phyloP scores from a whole-genome alignment of 2,113 vertebrate genomes.

The Xyrauchen texanus region DNA sequence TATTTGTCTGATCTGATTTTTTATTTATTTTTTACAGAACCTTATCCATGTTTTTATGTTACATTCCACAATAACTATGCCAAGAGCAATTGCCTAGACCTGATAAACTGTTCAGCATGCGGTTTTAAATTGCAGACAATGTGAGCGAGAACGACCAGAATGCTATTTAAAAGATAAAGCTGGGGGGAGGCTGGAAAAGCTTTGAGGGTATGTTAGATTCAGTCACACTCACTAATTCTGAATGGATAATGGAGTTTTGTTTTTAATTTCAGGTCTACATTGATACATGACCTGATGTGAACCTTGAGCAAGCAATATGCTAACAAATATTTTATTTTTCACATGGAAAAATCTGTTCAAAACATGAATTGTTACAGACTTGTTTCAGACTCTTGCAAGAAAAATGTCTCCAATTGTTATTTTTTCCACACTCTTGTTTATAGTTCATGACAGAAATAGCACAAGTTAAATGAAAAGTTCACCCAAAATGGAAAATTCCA shows the following conservation, averaged over 20 bases:
- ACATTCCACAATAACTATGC: slow-evolving; percentile 38
- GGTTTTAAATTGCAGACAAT: not conserved
- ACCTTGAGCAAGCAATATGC: slow-evolving; percentile 34
- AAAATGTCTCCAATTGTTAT: not conserved
- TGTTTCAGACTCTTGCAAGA: not conserved
- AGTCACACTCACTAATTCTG: slow-evolving; percentile 7
- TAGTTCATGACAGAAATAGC: no score
- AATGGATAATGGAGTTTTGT: slow-evolving; percentile 52
- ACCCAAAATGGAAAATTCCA: no score
- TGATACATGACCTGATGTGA: slow-evolving; percentile 37
- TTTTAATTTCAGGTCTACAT: slow-evolving; percentile 47
- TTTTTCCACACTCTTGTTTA: not conserved
- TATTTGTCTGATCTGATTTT: slow-evolving; percentile 29
- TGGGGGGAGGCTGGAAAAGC: slow-evolving; percentile 15
- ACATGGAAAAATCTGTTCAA: not conserved
- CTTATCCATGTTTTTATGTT: not conserved
- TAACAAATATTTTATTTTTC: slow-evolving; percentile 21
- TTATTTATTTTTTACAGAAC: slow-evolving; percentile 39
- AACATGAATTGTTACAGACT: not conserved
- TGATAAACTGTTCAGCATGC: not conserved
- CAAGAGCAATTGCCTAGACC: not conserved
- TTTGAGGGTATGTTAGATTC: slow-evolving; percentile 29
- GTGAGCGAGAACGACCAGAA: not conserved
- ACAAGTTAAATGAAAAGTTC: no score
- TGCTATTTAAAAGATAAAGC: not conserved